Percentiles rank a stretch among this genome's conserved stretches.
phyloP scores from a whole-genome alignment of 2,113 vertebrate genomes.

The Lycaon pictus region DNA sequence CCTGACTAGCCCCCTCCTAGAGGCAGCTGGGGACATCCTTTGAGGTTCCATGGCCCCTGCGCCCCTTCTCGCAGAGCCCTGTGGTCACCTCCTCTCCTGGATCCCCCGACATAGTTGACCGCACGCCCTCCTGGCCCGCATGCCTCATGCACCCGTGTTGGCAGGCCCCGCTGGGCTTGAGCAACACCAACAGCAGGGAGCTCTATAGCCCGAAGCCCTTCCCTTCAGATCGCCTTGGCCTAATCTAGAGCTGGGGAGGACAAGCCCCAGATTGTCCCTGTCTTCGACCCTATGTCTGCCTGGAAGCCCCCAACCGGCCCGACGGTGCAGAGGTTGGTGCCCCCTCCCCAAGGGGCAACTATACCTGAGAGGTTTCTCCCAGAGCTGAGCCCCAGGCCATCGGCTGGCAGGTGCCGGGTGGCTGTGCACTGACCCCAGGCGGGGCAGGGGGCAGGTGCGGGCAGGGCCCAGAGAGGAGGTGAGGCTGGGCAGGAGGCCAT shows the following conservation, averaged over 20 bases:
- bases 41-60: background rate
- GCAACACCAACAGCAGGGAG: background rate
- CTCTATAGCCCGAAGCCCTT: fast-evolving
- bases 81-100: background rate
- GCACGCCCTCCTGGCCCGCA: fast-evolving
- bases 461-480: fast-evolving
- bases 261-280: background rate
- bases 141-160: fast-evolving
- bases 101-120: fast-evolving
- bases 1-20: background rate
- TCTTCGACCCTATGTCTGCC: background rate
- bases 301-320: background rate
- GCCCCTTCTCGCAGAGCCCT: background rate
- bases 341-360: background rate
- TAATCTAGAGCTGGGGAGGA: background rate
- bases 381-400: fast-evolving
- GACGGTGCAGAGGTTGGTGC: no score
- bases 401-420: fast-evolving
- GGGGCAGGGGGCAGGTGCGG: background rate
- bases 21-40: background rate
- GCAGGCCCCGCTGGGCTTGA: background rate
- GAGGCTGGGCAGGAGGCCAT: background rate
- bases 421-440: background rate
- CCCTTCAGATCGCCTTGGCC: background rate
- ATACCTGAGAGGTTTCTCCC: background rate